Percentiles rank a stretch among this genome's conserved stretches.
phyloP scores from a whole-genome alignment of 2,888 invertebrate genomes.

The Epinotia nisella region DNA sequence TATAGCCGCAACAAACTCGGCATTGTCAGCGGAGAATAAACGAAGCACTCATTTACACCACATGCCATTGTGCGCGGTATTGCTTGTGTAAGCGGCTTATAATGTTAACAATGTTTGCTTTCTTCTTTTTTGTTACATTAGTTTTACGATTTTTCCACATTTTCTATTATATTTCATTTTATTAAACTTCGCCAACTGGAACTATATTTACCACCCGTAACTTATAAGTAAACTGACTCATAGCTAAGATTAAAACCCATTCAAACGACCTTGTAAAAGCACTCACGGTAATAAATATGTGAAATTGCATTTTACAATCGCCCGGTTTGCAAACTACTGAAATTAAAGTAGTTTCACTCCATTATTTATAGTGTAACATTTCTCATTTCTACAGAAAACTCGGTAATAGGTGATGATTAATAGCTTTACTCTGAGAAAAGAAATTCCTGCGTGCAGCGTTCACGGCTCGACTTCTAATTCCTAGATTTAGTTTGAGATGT shows the following conservation, averaged over 20 bases:
- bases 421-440: conserved; percentile 54
- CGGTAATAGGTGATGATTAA: conserved; percentile 43
- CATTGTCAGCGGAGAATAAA: conserved; percentile 55
- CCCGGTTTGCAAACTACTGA: conserved; percentile 42
- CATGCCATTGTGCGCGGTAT: conserved; percentile 64
- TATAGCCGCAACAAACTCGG: conserved; percentile 59
- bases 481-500: conserved; percentile 65
- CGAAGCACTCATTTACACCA: conserved; percentile 63
- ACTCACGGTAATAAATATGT: conserved; percentile 35
- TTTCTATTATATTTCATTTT: not conserved
- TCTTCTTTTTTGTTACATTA: conserved; percentile 21
- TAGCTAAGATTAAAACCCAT: conserved; percentile 26
- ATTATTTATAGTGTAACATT: conserved; percentile 44
- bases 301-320: conserved; percentile 43
- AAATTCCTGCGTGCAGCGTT: conserved; percentile 60
- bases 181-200: not conserved
- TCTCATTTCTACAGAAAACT: conserved; percentile 42
- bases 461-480: conserved; percentile 65
- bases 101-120: conserved; percentile 35
- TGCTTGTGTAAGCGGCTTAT: conserved; percentile 56
- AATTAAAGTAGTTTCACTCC: conserved; percentile 41
- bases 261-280: conserved; percentile 23
- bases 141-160: not conserved
- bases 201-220: not conserved
- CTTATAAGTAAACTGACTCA: not conserved